Evolutionary conservation across 2,113 vertebrate species (phyloP).

Genomic region (Hippocampus comes): DNA sequence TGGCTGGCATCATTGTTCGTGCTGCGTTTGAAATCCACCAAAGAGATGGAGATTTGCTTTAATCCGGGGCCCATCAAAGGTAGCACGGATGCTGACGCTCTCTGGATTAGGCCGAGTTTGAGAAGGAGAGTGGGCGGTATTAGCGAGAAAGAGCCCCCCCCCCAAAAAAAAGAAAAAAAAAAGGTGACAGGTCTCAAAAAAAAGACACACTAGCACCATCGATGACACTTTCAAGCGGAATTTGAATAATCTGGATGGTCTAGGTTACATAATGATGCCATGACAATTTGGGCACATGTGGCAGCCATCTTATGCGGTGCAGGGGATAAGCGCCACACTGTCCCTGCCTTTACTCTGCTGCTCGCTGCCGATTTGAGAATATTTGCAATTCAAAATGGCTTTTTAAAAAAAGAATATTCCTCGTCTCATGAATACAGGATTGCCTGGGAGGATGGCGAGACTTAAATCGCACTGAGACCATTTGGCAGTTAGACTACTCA

Average conservation of each 20-base stretch:
- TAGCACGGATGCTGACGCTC: constrained; percentile 72
- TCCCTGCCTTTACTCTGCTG: constrained; percentile 63
- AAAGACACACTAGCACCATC: constrained; percentile 48
- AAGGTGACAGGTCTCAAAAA: constrained; percentile 70
- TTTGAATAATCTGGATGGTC: constrained; percentile 78
- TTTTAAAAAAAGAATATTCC: constrained; percentile 55
- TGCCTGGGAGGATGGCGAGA: constrained; percentile 44
- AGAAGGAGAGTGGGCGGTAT: constrained; percentile 29
- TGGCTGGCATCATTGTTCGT: constrained; percentile 86
- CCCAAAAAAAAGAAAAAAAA: constrained; percentile 48
- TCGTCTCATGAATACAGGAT: constrained; percentile 72
- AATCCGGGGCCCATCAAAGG: constrained; percentile 87
- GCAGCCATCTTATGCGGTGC: constrained; percentile 63
- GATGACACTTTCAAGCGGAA: constrained; percentile 68
- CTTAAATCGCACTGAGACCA: constrained; percentile 51
- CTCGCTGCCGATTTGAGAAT: constrained; percentile 63
- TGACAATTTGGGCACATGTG: constrained; percentile 72
- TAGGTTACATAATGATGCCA: constrained; percentile 78
- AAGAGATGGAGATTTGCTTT: constrained; percentile 88
- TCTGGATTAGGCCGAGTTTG: constrained; percentile 66
- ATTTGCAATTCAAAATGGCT: constrained; percentile 79
- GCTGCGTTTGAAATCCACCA: constrained; percentile 85
- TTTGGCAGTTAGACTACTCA: constrained; percentile 44
- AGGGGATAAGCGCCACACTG: constrained; percentile 64
- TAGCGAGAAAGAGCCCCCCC: constrained; percentile 33